Evolutionary conservation across 2,113 vertebrate species (phyloP).

Genomic region (Lophochroa leadbeateri): DNA sequence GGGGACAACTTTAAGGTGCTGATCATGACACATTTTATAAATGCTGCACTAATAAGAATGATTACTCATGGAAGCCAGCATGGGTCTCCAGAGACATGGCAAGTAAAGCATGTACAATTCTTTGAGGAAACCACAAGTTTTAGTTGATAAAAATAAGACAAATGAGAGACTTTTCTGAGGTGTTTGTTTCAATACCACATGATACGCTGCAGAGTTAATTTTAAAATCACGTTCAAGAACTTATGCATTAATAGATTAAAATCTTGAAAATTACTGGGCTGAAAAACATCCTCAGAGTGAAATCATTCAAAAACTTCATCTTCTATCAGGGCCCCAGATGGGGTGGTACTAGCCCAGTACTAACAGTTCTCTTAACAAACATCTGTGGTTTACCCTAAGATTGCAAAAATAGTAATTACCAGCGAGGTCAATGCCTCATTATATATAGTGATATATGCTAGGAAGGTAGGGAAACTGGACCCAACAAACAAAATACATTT

Average conservation of each 20-base stretch:
- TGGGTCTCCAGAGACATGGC: neutral
- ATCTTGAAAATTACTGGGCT: neutral
- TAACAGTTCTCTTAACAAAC: neutral
- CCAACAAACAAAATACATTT: neutral
- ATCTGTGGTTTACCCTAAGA: neutral
- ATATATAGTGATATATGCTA: neutral
- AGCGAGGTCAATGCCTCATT: neutral
- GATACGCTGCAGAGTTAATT: neutral
- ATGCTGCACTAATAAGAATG: neutral
- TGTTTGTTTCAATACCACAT: neutral
- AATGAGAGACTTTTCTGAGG: neutral
- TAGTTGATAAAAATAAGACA: neutral
- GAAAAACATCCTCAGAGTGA: neutral
- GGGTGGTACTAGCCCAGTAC: neutral
- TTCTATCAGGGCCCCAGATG: neutral
- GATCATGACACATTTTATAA: neutral
- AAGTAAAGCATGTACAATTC: neutral
- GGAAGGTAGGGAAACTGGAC: neutral
- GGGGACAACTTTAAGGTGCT: neutral
- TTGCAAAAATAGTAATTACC: neutral
- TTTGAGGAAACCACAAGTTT: neutral
- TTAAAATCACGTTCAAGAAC: neutral
- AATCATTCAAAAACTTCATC: neutral
- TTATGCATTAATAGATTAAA: slow-evolving; percentile 15
- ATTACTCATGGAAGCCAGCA: neutral